These are phyloP conservation scores for Meliscaeva auricollis DNA, from an alignment of 2,888 invertebrate genomes.

Conservation along the genomic window DNA sequence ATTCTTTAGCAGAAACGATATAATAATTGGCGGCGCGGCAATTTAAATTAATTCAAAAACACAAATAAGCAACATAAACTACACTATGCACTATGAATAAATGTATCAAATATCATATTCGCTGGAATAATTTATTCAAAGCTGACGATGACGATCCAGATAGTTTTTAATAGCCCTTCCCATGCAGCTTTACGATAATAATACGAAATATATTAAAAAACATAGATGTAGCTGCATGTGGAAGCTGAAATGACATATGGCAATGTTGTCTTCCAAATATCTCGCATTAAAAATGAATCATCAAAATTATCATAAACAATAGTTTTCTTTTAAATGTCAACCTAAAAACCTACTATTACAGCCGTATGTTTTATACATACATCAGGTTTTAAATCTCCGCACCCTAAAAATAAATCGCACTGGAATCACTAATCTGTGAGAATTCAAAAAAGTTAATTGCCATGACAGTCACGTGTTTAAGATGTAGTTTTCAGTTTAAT, in stretches of 20 bases:
- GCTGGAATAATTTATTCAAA: too few species aligned
- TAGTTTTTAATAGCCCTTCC: too few species aligned
- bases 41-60: too few species aligned
- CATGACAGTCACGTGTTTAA: slow-evolving; percentile 17
- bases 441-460: not conserved
- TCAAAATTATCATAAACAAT: slow-evolving; percentile 11
- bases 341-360: slow-evolving; percentile 17
- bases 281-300: slow-evolving; percentile 2
- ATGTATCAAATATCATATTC: too few species aligned
- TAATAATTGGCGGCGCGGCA: too few species aligned
- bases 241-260: not conserved
- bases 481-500: slow-evolving; percentile 15
- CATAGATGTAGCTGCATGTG: not conserved
- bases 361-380: not conserved
- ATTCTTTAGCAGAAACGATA: too few species aligned
- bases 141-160: too few species aligned
- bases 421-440: slow-evolving; percentile 13
- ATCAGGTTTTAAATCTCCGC: slow-evolving; percentile 6
- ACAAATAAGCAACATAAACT: too few species aligned
- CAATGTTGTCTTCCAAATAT: not conserved
- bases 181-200: not conserved
- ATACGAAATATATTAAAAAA: not conserved
- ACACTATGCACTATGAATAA: too few species aligned
- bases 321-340: slow-evolving; percentile 17
- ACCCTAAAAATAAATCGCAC: slow-evolving; percentile 6